Conservation (phyloP, 2,797 vertebrate species). For the Enteromius paludinosus region DNA sequence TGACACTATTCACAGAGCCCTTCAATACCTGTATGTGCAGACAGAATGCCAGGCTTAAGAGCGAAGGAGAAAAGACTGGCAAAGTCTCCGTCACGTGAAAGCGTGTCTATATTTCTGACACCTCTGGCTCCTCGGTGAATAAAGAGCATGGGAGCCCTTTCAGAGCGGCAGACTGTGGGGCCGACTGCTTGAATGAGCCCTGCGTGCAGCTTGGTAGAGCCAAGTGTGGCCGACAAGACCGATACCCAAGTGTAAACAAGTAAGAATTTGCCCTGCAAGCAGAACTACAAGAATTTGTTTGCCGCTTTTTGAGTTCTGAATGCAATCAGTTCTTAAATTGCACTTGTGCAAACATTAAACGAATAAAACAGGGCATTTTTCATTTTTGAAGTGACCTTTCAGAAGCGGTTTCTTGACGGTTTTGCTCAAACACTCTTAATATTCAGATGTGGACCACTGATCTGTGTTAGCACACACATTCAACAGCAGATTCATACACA, state of each 20-base stretch:
- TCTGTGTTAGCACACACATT: constrained; percentile 61
- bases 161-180: constrained; percentile 70
- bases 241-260: constrained; percentile 67
- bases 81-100: constrained; percentile 84
- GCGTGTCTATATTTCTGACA: constrained; percentile 88
- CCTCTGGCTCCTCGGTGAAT: constrained; percentile 79
- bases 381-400: not conserved
- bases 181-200: constrained; percentile 66
- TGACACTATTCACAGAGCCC: constrained; percentile 85
- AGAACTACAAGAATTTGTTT: not conserved
- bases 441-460: constrained; percentile 64
- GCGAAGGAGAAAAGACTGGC: constrained; percentile 66
- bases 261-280: constrained; percentile 30
- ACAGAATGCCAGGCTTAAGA: constrained; percentile 81
- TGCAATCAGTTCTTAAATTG: not conserved
- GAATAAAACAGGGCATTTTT: not conserved
- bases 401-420: not conserved
- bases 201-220: constrained; percentile 42
- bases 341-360: not conserved
- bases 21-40: constrained; percentile 84
- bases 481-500: constrained; percentile 54
- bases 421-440: constrained; percentile 63
- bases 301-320: not conserved
- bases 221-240: constrained; percentile 15
- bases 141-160: constrained; percentile 75